phyloP scores from a whole-genome alignment of 2,888 invertebrate genomes.

The Capitulum mitella region DNA sequence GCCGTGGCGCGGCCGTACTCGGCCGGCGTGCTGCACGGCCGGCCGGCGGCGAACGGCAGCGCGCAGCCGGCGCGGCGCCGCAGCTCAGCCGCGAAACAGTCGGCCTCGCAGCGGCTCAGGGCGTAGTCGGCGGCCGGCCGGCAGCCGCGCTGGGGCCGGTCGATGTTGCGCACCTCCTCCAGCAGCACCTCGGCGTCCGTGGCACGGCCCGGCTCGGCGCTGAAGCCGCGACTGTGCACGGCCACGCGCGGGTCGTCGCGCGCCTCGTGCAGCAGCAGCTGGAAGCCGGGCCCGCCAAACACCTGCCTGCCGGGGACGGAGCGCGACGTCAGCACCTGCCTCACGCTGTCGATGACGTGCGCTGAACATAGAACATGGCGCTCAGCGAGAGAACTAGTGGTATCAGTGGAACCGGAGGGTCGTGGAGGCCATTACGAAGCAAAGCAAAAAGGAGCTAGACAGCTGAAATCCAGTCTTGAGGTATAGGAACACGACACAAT shows the following conservation, averaged over 20 bases:
- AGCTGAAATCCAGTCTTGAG: too few species aligned
- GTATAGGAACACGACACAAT: too few species aligned
- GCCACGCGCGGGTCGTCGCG: constrained; percentile 18
- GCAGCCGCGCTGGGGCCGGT: background rate
- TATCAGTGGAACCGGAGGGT: too few species aligned
- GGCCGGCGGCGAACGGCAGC: background rate
- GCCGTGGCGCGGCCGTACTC: background rate
- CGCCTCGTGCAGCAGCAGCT: constrained; percentile 12
- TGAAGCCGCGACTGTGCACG: background rate
- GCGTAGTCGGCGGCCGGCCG: background rate
- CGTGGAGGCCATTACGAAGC: too few species aligned
- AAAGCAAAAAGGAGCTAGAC: too few species aligned
- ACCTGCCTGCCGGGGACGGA: background rate
- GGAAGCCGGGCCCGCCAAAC: background rate
- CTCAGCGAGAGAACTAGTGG: too few species aligned
- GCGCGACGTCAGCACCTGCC: too few species aligned
- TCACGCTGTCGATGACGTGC: too few species aligned
- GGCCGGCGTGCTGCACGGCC: background rate
- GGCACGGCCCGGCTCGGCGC: background rate
- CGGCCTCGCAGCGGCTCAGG: background rate
- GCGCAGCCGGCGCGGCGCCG: constrained; percentile 1
- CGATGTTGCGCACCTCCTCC: constrained; percentile 6
- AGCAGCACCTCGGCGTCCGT: constrained; percentile 14
- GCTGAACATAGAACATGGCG: too few species aligned
- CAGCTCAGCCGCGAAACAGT: background rate